Percentiles rank a stretch among this genome's conserved stretches.
Evolutionary conservation across 1,140 invertebrate species (phyloP).

Genomic region (Mizuhopecten yessoensis): DNA sequence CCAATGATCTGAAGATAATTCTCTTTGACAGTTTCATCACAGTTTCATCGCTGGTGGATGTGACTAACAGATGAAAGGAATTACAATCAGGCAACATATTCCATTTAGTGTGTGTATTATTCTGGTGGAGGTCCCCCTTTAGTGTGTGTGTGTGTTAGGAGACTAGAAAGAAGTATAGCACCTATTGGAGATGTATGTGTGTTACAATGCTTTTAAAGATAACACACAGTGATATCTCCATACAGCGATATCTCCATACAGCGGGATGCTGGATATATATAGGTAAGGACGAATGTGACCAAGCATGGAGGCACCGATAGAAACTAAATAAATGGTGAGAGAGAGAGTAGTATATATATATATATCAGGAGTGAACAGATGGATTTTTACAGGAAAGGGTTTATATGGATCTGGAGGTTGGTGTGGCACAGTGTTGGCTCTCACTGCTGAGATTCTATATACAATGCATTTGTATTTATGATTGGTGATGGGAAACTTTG

Average conservation of each 20-base stretch:
- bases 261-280: not conserved
- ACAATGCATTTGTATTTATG: constrained; percentile 18
- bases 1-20: not conserved
- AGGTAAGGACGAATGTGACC: constrained; percentile 1
- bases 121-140: not conserved
- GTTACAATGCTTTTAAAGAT: constrained; percentile 39
- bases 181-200: constrained; percentile 9
- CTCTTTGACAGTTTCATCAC: constrained; percentile 30
- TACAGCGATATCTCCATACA: not conserved
- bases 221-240: not conserved
- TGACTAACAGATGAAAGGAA: constrained; percentile 27
- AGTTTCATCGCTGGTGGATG: constrained; percentile 31
- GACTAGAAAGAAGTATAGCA: not conserved
- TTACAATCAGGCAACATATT: not conserved
- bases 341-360: not conserved
- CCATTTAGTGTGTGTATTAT: constrained; percentile 12
- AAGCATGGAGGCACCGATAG: constrained; percentile 28
- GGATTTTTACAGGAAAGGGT: constrained; percentile 33
- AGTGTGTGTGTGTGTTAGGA: not conserved
- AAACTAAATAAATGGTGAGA: not conserved
- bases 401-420: not conserved
- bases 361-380: not conserved
- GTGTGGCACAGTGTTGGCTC: not conserved
- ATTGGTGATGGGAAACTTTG: constrained; percentile 25
- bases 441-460: not conserved